Base-by-base conservation (phyloP, 2,888 invertebrate genomes). In the Mamestra brassicae region DNA sequence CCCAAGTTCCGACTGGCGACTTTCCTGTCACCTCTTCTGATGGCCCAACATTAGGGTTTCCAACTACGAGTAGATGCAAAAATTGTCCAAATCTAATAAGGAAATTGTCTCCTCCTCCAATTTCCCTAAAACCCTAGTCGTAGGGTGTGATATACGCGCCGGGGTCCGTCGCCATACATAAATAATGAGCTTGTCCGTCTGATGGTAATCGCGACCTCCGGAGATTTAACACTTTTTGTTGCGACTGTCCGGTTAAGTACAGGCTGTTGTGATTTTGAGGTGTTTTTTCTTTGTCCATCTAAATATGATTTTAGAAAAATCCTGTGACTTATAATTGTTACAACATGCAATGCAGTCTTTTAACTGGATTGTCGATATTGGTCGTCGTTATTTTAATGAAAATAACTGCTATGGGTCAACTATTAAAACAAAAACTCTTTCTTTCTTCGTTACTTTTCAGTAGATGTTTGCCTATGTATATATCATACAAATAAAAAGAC, bases 191-290 rank as follows among this genome's bases (percentile, higher is more conserved):
- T 85, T 89, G 93, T 91, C 92, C 89, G 87, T 85, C 88, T 81
- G 86, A 87, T 88, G 86, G 91, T 92, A 91, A 93, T 93, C 92
- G 91, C 83, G 89, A 86, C 83, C 91, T 89, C 90, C 73, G 81
- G 90, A 91, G 93, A 93, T 92, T 94, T 92, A 93, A 91, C 92
- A 92, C 93, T 92, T 93, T 93, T 92, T 91, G 90, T 90, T 86
- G 73, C 74, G 81, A 78, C 74, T 90, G 89, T 86, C 87, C 86
- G 75, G 82, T 36, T 42, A 1, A 62, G 54, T 88, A 89, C 75
- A 89, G 90, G 62, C 0, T 83, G 85, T 57, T 63, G 2, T 0
- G 13, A 11, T 3, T 61, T 42, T 42, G 17, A n/a, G n/a, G 6
- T 8, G 15, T 0, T 0, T 1, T 42, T 42, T 26, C 4, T 26